Base-by-base conservation (phyloP, 2,888 invertebrate species). In the Metellina segmentata region DNA sequence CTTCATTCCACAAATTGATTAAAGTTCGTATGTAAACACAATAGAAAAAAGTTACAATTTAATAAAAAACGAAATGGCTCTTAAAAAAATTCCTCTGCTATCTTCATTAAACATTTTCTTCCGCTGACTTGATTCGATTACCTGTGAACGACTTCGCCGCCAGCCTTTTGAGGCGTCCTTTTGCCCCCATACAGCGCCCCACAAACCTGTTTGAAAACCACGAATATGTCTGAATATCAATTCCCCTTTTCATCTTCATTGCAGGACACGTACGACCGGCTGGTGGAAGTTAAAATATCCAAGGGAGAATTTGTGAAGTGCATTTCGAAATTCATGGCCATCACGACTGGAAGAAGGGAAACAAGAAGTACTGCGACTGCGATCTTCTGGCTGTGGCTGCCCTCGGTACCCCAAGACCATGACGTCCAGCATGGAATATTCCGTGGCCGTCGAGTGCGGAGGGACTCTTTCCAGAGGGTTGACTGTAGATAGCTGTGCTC, bases 301-400 rank as follows among this genome's bases (percentile, higher is more conserved):
- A 93, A 87, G 70, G 85, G 83, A 7, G 1, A 69, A 1, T 93
- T 93, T 69, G 34, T 89, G 11, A 89, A 82, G 51, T 48, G 53
- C 1, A 85, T 91, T 0, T 81, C 85, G 6, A 7, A 69, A 7
- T n/a, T 49, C 8, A n/a, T 52, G 6, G 19, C 20, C 13, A 52
- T 52, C 19, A 74, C 6, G 61, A 70, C n/a, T 49, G 19, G 19
- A 52, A n/a, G 9, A 78, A 71, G 11, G 81, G 85, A 20, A 79
- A 85, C 34, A 74, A 71, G 19, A 48, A 48, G n/a, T 74, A 51
- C 69, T 78, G 71, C 19, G 85, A 91, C n/a, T 88, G 89, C 16
- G 93, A 93, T 77, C 13, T 93, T 9, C 49, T 91, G 13, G 92
- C 88, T 0, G 83, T 93, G 13, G 86, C 89, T 0, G 77, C 90